phyloP scores from a whole-genome alignment of 2,888 invertebrate genomes.

The Lycaena phlaeas region DNA sequence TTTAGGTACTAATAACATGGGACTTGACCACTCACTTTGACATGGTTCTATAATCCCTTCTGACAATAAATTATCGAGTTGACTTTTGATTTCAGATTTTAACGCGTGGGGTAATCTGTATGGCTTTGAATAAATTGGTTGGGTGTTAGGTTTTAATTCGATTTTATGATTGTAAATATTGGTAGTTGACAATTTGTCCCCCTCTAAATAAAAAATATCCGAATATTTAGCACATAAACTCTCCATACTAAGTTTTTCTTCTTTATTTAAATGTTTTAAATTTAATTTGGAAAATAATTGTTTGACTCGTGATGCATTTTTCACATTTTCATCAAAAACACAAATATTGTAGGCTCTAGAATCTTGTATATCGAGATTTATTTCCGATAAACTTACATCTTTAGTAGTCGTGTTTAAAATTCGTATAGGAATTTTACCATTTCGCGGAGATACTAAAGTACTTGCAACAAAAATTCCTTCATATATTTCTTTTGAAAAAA shows the following conservation, averaged over 20 bases:
- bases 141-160: slow-evolving; percentile 8
- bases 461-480: slow-evolving; percentile 13
- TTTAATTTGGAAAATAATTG: slow-evolving; percentile 15
- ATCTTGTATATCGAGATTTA: slow-evolving; percentile 8
- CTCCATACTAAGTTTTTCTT: slow-evolving; percentile 10
- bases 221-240: slow-evolving; percentile 12
- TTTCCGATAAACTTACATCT: slow-evolving; percentile 8
- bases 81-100: slow-evolving; percentile 10
- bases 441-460: slow-evolving; percentile 9
- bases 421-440: slow-evolving; percentile 11
- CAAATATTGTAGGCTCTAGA: slow-evolving; percentile 11
- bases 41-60: slow-evolving; percentile 9
- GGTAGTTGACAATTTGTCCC: slow-evolving; percentile 12
- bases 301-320: slow-evolving; percentile 18
- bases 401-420: slow-evolving; percentile 13
- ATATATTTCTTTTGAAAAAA: slow-evolving; percentile 12
- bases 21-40: slow-evolving; percentile 20
- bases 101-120: slow-evolving; percentile 5
- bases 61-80: slow-evolving; percentile 9
- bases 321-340: slow-evolving; percentile 12
- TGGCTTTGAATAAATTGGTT: slow-evolving; percentile 4
- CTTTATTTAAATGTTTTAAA: slow-evolving; percentile 8
- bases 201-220: slow-evolving; percentile 12
- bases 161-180: slow-evolving; percentile 11
- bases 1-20: slow-evolving; percentile 21